These are phyloP conservation scores for Chanos chanos DNA, from an alignment of 2,797 vertebrate species.

Conservation along the genomic window DNA sequence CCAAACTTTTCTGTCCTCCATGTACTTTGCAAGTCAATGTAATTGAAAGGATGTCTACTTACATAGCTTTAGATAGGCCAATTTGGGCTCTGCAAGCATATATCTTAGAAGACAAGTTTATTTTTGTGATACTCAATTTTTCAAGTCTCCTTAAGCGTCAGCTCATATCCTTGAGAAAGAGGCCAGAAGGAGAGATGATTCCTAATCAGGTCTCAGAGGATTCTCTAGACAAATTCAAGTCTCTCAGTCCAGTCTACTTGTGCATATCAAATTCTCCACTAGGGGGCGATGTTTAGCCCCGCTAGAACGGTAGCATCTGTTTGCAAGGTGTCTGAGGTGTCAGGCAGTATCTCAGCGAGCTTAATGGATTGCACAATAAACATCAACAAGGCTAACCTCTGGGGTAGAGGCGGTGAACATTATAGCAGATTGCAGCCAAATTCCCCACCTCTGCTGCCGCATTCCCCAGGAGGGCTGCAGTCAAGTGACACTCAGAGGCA, in stretches of 20 bases:
- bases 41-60: conserved; percentile 75
- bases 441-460: not conserved
- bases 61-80: conserved; percentile 80
- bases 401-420: not conserved
- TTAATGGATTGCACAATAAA: conserved; percentile 11
- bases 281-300: conserved; percentile 59
- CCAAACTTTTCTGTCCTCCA: conserved; percentile 65
- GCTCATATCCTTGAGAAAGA: conserved; percentile 77
- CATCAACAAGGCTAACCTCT: not conserved
- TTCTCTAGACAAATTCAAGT: conserved; percentile 20
- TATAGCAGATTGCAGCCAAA: conserved; percentile 6
- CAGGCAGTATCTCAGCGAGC: not conserved
- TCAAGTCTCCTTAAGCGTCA: conserved; percentile 77
- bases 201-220: conserved; percentile 63
- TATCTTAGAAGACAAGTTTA: conserved; percentile 83
- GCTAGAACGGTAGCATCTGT: conserved; percentile 4
- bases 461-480: conserved; percentile 1
- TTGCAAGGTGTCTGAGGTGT: not conserved
- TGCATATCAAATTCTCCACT: conserved; percentile 51
- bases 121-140: conserved; percentile 79
- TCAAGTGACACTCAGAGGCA: conserved; percentile 3
- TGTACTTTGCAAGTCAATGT: conserved; percentile 75
- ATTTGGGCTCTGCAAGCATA: conserved; percentile 75
- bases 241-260: conserved; percentile 27
- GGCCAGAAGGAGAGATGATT: conserved; percentile 65